phyloP scores from a whole-genome alignment of 2,797 vertebrate genomes.

The Cryptoprocta ferox region DNA sequence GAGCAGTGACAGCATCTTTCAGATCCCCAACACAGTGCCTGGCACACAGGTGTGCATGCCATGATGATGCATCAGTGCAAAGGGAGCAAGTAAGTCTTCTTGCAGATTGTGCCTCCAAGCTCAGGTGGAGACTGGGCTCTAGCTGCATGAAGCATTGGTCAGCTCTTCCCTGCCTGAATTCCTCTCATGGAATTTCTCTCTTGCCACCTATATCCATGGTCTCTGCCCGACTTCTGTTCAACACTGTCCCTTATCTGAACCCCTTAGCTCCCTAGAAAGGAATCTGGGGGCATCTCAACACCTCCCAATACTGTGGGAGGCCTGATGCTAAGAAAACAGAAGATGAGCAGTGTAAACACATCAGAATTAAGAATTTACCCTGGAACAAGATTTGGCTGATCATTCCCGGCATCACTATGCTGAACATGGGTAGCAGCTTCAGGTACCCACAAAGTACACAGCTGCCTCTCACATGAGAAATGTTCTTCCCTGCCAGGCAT shows the following conservation, averaged over 20 bases:
- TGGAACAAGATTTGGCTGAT: conserved; percentile 93
- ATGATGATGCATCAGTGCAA: too few species aligned
- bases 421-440: conserved; percentile 96
- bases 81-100: neutral
- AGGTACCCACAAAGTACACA: conserved; percentile 95
- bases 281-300: too few species aligned
- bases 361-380: neutral
- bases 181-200: neutral
- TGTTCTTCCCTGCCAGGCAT: conserved; percentile 95
- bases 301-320: neutral
- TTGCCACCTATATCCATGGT: accelerated
- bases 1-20: neutral
- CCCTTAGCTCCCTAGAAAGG: neutral
- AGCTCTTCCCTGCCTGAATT: neutral
- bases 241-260: neutral
- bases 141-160: neutral
- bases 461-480: conserved; percentile 94
- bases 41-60: neutral
- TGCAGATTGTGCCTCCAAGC: neutral
- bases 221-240: neutral
- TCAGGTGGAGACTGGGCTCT: neutral
- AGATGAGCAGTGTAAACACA: accelerated
- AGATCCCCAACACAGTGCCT: neutral
- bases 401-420: conserved; percentile 96
- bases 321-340: too few species aligned